These are phyloP conservation scores for Diadromus collaris DNA, from an alignment of 2,888 invertebrate genomes.

Conservation along the genomic window DNA sequence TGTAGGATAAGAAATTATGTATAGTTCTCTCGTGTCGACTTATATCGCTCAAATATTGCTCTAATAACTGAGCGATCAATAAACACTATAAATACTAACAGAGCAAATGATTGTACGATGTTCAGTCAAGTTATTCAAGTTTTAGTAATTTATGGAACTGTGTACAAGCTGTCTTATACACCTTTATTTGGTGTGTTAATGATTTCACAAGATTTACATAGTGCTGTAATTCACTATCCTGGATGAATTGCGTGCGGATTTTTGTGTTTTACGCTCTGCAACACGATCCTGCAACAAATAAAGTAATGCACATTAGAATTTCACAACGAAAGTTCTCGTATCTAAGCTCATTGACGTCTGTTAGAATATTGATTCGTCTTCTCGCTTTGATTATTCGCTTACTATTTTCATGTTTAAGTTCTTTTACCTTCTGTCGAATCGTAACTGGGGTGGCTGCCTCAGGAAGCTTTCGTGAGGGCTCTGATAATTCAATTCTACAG, in stretches of 20 bases:
- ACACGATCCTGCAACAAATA: constrained; percentile 10
- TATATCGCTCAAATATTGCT: not conserved
- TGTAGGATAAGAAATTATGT: not conserved
- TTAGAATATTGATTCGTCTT: no score
- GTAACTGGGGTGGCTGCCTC: constrained; percentile 39
- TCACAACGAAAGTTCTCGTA: not conserved
- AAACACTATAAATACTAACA: constrained; percentile 6
- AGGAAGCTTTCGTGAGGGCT: constrained; percentile 54
- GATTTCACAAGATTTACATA: not conserved
- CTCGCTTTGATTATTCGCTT: not conserved
- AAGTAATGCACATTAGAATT: not conserved
- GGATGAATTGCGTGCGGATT: not conserved
- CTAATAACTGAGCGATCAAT: not conserved
- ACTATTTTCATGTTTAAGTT: not conserved
- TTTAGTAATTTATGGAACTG: no score
- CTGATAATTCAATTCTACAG: constrained; percentile 35
- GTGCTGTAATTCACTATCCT: not conserved
- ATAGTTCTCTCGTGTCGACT: not conserved
- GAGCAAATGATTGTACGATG: not conserved
- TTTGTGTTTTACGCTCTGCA: not conserved
- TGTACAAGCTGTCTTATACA: not conserved
- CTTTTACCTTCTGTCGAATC: constrained; percentile 48
- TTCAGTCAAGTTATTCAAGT: no score
- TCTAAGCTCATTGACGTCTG: not conserved
- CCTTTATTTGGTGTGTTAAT: not conserved